Conservation (phyloP, 2,113 vertebrate species). For the Microtus richardsoni region DNA sequence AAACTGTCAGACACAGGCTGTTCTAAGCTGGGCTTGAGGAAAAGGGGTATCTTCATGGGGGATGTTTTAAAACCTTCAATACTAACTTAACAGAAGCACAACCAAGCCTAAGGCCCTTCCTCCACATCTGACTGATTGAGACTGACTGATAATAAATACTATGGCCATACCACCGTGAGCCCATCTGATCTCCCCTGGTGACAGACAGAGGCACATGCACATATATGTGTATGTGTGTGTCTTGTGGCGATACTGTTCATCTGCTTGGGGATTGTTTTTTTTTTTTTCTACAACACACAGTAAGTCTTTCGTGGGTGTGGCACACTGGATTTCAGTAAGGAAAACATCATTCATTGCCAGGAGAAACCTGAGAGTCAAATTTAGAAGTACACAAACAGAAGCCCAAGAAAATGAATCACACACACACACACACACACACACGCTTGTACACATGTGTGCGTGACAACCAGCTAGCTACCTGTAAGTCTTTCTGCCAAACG, state of each 20-base stretch:
- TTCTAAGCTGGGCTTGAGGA: neutral
- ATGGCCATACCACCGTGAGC: neutral
- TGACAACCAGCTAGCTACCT: slow-evolving; percentile 20
- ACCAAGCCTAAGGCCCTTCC: slow-evolving; percentile 37
- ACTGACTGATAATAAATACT: neutral
- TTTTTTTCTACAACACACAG: slow-evolving; percentile 43
- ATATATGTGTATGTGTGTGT: neutral
- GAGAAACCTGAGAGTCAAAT: slow-evolving; percentile 23
- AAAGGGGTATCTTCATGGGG: neutral
- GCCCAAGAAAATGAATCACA: neutral
- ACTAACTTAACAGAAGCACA: neutral
- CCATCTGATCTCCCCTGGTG: neutral
- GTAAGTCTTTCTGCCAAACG: slow-evolving; percentile 31
- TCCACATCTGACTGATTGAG: neutral
- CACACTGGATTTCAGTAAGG: neutral
- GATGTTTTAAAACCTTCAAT: neutral
- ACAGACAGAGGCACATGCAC: neutral
- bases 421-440: neutral
- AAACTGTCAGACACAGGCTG: neutral
- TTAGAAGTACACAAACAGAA: slow-evolving; percentile 2
- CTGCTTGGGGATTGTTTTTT: neutral
- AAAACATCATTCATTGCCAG: neutral
- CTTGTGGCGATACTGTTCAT: neutral
- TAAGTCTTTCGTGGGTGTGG: slow-evolving; percentile 47
- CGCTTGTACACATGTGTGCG: neutral